These are phyloP conservation scores for Abscondita cerata DNA, from an alignment of 2,888 invertebrate species.

Conservation along the genomic window DNA sequence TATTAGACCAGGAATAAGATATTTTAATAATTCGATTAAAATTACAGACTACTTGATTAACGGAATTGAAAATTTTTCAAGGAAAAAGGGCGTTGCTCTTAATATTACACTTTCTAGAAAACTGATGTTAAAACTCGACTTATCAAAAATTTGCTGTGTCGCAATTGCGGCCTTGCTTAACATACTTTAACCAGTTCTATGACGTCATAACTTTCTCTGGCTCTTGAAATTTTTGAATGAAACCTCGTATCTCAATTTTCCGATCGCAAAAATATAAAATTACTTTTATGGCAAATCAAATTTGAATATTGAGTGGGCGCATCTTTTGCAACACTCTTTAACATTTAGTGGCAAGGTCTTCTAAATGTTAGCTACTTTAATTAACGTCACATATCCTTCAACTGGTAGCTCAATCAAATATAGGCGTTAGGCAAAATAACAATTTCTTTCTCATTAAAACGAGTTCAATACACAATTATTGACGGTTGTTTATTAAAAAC, in stretches of 20 bases:
- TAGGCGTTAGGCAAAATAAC: slow-evolving; percentile 12
- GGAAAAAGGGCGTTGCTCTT: not conserved
- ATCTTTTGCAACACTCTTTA: slow-evolving; percentile 30
- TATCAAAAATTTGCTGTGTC: slow-evolving; percentile 10
- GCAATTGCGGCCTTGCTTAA: slow-evolving; percentile 11
- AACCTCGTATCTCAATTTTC: no score
- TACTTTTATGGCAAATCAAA: no score
- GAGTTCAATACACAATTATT: not conserved
- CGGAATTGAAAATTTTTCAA: slow-evolving; percentile 15
- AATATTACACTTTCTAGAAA: not conserved
- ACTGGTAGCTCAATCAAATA: not conserved
- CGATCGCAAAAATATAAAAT: no score
- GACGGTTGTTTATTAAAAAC: no score
- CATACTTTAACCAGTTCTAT: slow-evolving; percentile 22
- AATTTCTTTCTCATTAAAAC: slow-evolving; percentile 15
- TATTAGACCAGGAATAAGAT: not conserved
- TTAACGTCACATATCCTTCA: slow-evolving; percentile 7
- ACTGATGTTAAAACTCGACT: no score
- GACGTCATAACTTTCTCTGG: slow-evolving; percentile 38
- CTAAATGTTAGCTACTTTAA: slow-evolving; percentile 28
- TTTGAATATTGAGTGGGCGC: slow-evolving; percentile 30
- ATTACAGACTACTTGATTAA: slow-evolving; percentile 13
- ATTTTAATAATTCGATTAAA: slow-evolving; percentile 18
- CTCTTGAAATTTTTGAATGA: no score
- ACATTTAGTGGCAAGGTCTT: slow-evolving; percentile 33